Evolutionary conservation across 2,888 invertebrate genomes (phyloP), one percentile per base, ranked within the genome.

Genomic region (Pyrochroa serraticornis): DNA sequence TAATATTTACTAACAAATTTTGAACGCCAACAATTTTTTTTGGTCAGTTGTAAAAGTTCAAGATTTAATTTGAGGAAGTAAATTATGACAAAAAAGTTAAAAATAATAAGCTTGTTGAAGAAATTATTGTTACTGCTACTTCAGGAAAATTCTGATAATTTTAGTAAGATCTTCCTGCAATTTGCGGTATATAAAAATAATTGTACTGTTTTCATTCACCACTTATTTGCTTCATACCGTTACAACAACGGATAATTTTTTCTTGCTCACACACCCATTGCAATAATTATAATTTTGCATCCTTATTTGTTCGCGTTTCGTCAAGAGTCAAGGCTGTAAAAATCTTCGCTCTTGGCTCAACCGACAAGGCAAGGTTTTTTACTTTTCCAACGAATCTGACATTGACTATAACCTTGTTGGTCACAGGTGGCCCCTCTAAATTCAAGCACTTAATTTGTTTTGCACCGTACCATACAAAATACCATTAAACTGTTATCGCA

Each of bases 301-400:
- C 58, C 58, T 58, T 52, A 52, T 50, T 56, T 41, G 49, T 56
- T 43, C 49, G 14, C 44, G 41, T 52, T 58, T 52, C 32, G 45
- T 51, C 46, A 22, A 7, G 10, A 48, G 37, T 52, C 58, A 58
- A 58, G 58, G 58, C 39, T 48, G 44, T 52, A 58, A 58, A 52
- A 58, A 58, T 51, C 22, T 22, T 22, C 22, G 22, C 22, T 22
- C 22, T 47, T 47, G 43, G 45, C 53, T 53, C 10, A 46, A 46
- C 44, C 53, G 41, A 46, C 53, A 31, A 53, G 22, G 22, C 22
- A 22, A 22, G 22, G 53, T 53, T 53, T 53, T 52, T 53, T 53
- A 39, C 22, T 41, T 46, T 53, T 46, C 46, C 34, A 41, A 53
- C 37, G 53, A 46, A 54, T 42, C 22, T 36, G 54, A 31, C 54